Base-by-base conservation (phyloP, 2,888 invertebrate species). In the Endotricha flammealis region DNA sequence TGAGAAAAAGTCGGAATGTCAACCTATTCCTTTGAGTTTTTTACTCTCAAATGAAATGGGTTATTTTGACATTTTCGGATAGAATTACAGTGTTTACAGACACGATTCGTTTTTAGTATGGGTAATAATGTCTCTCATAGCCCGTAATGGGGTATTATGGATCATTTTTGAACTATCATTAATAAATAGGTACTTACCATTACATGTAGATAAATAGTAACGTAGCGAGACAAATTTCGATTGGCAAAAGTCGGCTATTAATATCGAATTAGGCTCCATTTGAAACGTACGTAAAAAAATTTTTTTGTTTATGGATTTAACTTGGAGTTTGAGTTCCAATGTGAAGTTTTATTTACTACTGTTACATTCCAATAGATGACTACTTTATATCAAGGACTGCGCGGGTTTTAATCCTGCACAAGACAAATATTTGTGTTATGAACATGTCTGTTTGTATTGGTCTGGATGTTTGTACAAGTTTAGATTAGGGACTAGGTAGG, bases 1-100 rank as follows among this genome's bases (percentile, higher is more conserved):
- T 85, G 85, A 86, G 86, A 85, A 85, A 71, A 80, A 79, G 75
- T 64, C 65, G 75, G 81, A 77, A 79, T 86, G 86, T 83, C 85
- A 81, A 78, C 78, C 70, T 76, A 67, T 74, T 58, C 57, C 60
- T 56, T 49, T 43, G 54, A 52, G 70, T 74, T 76, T 75, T 69
- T 64, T 66, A 45, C 44, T 43, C 53, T 50, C 52, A 64, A 67
- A 74, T 73, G 63, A 78, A 80, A 73, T 71, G 71, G 65, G 46
- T 66, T 53, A 61, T 74, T 72, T 69, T 47, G 56, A 61, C 61
- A 63, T 64, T 60, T 66, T 56, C 62, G 49, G 50, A 34, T 39
- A 9, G 61, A 64, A 72, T 77, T 65, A 77, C 65, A 48, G 70
- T 72, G 48, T 72, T 76, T 74, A 69, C 36, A 44, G 39, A 41